Evolutionary conservation across 2,888 invertebrate genomes (phyloP), one percentile per base, ranked within the genome.

Genomic region (Eupithecia dodoneata): DNA sequence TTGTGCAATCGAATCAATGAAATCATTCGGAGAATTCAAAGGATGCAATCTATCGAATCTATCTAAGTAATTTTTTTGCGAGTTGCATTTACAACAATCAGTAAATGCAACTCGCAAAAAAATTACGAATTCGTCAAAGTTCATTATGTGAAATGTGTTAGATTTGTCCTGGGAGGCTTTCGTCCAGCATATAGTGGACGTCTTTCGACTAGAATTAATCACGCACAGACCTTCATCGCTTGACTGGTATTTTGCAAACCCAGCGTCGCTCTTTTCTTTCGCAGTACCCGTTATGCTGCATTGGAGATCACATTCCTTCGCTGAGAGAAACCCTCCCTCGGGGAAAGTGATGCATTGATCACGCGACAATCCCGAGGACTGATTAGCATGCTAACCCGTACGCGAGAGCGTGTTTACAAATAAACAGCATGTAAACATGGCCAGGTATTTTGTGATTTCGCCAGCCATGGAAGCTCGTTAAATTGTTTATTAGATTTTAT

Each of bases 281-380:
- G 41, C 13, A 55, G 55, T 4, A 42, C 10, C 41, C 41, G 65
- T 45, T 70, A 18, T 18, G 45, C 70, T 47, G 30, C 30, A 70
- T 49, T 70, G 70, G 70, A 45, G 70, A 70, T 47, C 47, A 71
- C 78, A 80, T 75, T 76, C 75, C 73, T 70, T 74, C 52, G 66
- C 89, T 92, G 92, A 92, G 91, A 91, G 92, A 92, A 91, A 92
- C 90, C 87, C 85, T 84, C 81, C 71, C 85, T 87, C 84, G 89
- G 93, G 89, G 94, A 94, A 94, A 94, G 94, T 94, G 92, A 94
- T 93, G 94, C 93, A 92, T 92, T 87, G 82, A 74, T 84, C 93
- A 93, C 93, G 92, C 93, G 92, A 92, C 89, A 86, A 85, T 85
- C 88, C 91, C 89, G 88, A 65, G 81, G 89, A 87, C 88, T 84